Conservation (phyloP, 2,888 invertebrate species). For the Fissipunctia ypsillon region DNA sequence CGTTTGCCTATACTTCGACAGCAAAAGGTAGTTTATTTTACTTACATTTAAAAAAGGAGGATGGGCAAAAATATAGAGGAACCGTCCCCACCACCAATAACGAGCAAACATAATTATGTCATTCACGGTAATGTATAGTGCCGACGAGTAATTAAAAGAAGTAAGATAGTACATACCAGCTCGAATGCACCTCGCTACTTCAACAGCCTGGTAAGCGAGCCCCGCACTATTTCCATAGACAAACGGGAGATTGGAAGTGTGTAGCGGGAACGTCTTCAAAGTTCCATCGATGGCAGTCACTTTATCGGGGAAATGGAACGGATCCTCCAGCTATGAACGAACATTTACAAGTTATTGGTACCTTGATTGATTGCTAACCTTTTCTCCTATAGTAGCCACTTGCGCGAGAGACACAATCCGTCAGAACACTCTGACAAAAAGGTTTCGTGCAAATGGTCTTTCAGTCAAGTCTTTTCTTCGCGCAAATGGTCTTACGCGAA, state of each 20-base stretch:
- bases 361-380: not conserved
- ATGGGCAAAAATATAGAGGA: not conserved
- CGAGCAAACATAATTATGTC: not conserved
- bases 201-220: constrained; percentile 93
- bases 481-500: not conserved
- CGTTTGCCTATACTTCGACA: not conserved
- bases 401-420: not conserved
- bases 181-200: constrained; percentile 93
- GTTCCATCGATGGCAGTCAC: constrained; percentile 90
- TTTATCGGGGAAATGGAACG: constrained; percentile 93
- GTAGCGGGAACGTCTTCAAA: constrained; percentile 90
- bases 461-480: not conserved
- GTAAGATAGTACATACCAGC: constrained; percentile 74
- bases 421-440: not conserved
- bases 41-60: not conserved
- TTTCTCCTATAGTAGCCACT: not conserved
- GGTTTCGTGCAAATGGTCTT: not conserved
- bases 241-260: constrained; percentile 88
- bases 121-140: not conserved
- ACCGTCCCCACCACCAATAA: not conserved
- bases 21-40: not conserved
- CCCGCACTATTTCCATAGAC: constrained; percentile 93
- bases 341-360: not conserved
- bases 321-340: constrained; percentile 73
- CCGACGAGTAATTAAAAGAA: not conserved